These are phyloP conservation scores for Philhelius pedissequus DNA, from an alignment of 2,888 invertebrate species.

Conservation along the genomic window DNA sequence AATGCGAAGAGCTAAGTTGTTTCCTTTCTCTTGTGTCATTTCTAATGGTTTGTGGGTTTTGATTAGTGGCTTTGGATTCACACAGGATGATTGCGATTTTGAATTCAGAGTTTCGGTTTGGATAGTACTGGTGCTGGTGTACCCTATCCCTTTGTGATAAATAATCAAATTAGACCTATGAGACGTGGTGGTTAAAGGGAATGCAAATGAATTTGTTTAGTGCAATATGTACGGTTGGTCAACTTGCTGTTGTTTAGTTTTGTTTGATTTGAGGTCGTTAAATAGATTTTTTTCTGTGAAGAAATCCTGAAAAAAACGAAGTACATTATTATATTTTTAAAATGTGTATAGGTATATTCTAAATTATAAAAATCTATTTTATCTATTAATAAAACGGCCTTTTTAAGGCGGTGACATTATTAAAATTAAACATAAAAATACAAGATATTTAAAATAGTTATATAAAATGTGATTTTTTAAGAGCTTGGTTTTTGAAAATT, in stretches of 20 bases:
- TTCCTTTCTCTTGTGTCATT: slow-evolving; percentile 42
- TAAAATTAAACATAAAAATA: too few relatives aligned
- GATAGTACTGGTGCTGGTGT: not conserved
- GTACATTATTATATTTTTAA: too few relatives aligned
- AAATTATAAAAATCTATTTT: too few relatives aligned
- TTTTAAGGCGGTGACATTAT: too few relatives aligned
- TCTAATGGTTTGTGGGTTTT: slow-evolving; percentile 40
- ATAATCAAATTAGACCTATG: slow-evolving; percentile 15
- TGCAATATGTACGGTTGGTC: not conserved
- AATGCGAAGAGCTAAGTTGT: slow-evolving; percentile 45
- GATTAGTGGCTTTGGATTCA: slow-evolving; percentile 32
- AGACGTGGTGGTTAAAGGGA: not conserved
- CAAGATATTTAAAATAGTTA: too few relatives aligned
- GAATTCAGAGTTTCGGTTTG: too few relatives aligned
- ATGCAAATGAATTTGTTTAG: slow-evolving; percentile 25
- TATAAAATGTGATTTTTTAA: too few relatives aligned
- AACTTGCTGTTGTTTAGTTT: not conserved
- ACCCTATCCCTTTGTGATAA: slow-evolving; percentile 7
- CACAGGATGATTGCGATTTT: not conserved
- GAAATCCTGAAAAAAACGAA: too few relatives aligned
- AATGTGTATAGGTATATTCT: too few relatives aligned
- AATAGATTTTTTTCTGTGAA: too few relatives aligned
- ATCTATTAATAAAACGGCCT: too few relatives aligned
- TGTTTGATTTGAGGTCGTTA: not conserved
- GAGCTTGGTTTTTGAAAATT: too few relatives aligned